A percentile compares a stretch with the other conserved stretches of the same genome.
These are phyloP conservation scores for Trichechus manatus DNA, from an alignment of 2,113 vertebrate genomes.

Conservation along the genomic window DNA sequence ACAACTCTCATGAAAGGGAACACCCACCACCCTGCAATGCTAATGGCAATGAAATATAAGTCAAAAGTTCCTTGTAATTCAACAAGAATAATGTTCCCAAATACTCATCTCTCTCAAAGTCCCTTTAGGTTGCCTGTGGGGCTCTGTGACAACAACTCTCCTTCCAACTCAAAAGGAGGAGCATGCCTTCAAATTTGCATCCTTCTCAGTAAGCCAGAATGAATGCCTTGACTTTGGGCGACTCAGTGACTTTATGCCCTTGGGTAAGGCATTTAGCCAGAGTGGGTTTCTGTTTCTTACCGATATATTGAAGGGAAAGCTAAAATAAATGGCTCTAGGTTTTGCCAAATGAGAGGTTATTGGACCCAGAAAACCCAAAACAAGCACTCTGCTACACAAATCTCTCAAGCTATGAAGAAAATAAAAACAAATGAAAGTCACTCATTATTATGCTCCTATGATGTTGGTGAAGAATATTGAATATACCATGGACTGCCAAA, in stretches of 20 bases:
- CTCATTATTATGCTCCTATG: not conserved
- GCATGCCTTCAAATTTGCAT: not conserved
- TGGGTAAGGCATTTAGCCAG: not conserved
- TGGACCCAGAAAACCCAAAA: not conserved
- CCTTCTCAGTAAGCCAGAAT: not conserved
- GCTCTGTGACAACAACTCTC: not conserved
- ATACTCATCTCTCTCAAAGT: not conserved
- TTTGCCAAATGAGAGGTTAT: not conserved
- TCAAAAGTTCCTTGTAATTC: not conserved
- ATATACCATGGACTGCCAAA: too few species aligned
- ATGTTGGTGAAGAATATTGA: too few species aligned
- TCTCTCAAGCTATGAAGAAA: not conserved
- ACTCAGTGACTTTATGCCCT: slow-evolving; percentile 29
- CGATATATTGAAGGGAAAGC: slow-evolving; percentile 24
- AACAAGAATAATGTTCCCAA: not conserved
- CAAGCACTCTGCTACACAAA: not conserved
- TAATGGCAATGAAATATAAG: not conserved
- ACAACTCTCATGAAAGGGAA: not conserved
- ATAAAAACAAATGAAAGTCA: not conserved
- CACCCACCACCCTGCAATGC: not conserved
- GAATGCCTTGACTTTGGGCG: slow-evolving; percentile 46
- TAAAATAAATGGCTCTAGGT: not conserved
- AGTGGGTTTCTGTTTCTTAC: not conserved
- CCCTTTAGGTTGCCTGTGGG: not conserved
- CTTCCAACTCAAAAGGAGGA: not conserved